These are phyloP conservation scores for Leptopilina drosophilae DNA, from an alignment of 2,888 invertebrate species.

Conservation along the genomic window DNA sequence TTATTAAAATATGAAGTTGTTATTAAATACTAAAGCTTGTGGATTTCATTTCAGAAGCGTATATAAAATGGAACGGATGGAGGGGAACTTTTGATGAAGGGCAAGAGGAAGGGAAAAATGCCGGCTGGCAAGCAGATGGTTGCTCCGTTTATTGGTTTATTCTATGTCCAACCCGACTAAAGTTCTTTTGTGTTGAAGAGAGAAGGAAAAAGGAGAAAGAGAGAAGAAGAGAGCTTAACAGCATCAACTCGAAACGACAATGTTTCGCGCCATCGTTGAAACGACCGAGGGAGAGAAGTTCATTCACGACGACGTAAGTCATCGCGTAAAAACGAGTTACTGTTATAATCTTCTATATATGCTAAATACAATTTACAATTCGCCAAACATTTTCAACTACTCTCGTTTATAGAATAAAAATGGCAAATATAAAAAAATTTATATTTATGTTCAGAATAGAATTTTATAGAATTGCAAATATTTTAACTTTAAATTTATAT, in stretches of 20 bases:
- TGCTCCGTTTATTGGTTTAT: slow-evolving; percentile 77
- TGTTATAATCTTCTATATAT: slow-evolving; percentile 42
- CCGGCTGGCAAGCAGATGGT: slow-evolving; percentile 77
- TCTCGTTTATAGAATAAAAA: too few species aligned
- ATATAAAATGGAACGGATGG: slow-evolving; percentile 68
- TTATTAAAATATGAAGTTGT: too few species aligned
- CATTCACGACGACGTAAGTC: slow-evolving; percentile 59
- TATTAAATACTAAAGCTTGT: slow-evolving; percentile 45
- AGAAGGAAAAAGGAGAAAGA: slow-evolving; percentile 44
- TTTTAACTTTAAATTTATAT: too few species aligned
- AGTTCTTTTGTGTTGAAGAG: slow-evolving; percentile 60
- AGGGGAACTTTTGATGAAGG: slow-evolving; percentile 48
- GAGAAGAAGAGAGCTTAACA: slow-evolving; percentile 48
- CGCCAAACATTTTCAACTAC: too few species aligned
- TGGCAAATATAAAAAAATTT: too few species aligned
- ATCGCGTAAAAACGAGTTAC: slow-evolving; percentile 48
- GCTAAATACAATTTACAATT: not conserved
- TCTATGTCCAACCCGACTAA: slow-evolving; percentile 67
- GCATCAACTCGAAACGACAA: slow-evolving; percentile 42
- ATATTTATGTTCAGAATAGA: too few species aligned
- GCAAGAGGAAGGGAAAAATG: slow-evolving; percentile 65
- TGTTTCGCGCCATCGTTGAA: slow-evolving; percentile 52
- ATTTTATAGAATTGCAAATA: too few species aligned
- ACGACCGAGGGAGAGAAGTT: slow-evolving; percentile 50
- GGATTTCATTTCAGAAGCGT: slow-evolving; percentile 73